Conservation (phyloP, 37 sponge, comb jelly and placozoan genomes). For the Dysidea cf. avara region DNA sequence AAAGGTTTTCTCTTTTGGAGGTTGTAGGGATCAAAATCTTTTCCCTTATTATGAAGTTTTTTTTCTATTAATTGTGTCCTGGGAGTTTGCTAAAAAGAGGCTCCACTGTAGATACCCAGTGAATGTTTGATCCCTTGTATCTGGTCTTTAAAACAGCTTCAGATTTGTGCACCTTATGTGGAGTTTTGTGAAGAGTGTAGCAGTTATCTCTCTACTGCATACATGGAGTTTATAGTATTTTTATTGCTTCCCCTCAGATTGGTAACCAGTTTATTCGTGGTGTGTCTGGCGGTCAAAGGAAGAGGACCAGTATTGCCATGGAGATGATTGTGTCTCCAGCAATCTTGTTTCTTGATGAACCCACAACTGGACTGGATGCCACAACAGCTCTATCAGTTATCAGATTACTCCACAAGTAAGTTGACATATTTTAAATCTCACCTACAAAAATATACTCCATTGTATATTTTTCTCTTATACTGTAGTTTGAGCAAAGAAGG, state of each 20-base stretch:
- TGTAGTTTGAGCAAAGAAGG: slow-evolving; percentile 8
- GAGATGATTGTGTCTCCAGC: slow-evolving; percentile 69
- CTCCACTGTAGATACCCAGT: too few relatives aligned
- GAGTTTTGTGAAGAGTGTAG: too few relatives aligned
- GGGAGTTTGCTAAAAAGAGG: too few relatives aligned
- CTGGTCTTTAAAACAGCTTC: too few relatives aligned
- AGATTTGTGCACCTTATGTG: too few relatives aligned
- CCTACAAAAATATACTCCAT: background rate
- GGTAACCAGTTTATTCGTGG: slow-evolving; percentile 72
- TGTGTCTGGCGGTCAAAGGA: slow-evolving; percentile 80
- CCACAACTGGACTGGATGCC: slow-evolving; percentile 80
- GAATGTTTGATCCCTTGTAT: too few relatives aligned
- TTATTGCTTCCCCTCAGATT: slow-evolving; percentile 24
- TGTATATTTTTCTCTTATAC: background rate
- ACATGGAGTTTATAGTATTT: background rate
- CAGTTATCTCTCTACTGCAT: background rate
- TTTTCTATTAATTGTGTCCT: too few relatives aligned
- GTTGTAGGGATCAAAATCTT: too few relatives aligned
- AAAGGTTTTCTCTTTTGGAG: too few relatives aligned
- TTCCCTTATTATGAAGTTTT: too few relatives aligned
- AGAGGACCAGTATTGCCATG: slow-evolving; percentile 76
- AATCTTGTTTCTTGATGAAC: slow-evolving; percentile 73
- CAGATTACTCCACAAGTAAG: slow-evolving; percentile 44
- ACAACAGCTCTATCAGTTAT: slow-evolving; percentile 67
- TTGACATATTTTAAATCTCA: background rate